Percentiles rank a stretch among this genome's conserved stretches.
Evolutionary conservation across 2,888 invertebrate genomes (phyloP).

Genomic region (Diarsia mendica): DNA sequence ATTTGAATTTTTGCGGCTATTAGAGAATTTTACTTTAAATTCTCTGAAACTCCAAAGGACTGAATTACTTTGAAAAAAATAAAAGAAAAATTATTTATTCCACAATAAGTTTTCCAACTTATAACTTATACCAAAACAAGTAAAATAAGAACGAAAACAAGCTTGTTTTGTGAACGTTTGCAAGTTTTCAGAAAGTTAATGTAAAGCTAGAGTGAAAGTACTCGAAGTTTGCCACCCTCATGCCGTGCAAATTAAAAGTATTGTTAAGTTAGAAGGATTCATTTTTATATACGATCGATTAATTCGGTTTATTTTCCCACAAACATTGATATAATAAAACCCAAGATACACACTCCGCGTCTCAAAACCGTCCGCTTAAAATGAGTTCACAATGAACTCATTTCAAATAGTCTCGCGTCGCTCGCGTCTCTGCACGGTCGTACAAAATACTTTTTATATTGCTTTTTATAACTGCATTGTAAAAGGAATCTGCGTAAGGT

Average conservation of each 20-base stretch:
- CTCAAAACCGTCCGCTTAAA: no score
- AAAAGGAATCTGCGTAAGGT: no score
- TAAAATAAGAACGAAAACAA: conserved; percentile 14
- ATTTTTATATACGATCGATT: no score
- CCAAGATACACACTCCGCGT: no score
- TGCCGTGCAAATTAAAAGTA: neutral
- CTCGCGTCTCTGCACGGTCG: no score
- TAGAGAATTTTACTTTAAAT: neutral
- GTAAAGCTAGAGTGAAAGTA: neutral
- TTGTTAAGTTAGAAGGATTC: neutral
- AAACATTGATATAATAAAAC: no score
- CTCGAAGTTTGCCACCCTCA: neutral
- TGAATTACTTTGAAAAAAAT: neutral
- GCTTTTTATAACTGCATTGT: no score
- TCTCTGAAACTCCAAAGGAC: neutral
- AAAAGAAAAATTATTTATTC: neutral
- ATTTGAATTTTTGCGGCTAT: neutral
- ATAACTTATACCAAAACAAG: conserved; percentile 3
- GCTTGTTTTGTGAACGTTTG: conserved; percentile 8
- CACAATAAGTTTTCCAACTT: neutral
- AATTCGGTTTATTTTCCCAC: neutral
- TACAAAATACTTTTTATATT: no score
- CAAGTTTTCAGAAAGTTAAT: conserved; percentile 4
- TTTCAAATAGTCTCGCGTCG: no score
- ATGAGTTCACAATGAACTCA: no score